Percentiles rank a stretch among this genome's conserved stretches.
Evolutionary conservation across 2,888 invertebrate genomes (phyloP).

Genomic region (Ennomos quercinarius): DNA sequence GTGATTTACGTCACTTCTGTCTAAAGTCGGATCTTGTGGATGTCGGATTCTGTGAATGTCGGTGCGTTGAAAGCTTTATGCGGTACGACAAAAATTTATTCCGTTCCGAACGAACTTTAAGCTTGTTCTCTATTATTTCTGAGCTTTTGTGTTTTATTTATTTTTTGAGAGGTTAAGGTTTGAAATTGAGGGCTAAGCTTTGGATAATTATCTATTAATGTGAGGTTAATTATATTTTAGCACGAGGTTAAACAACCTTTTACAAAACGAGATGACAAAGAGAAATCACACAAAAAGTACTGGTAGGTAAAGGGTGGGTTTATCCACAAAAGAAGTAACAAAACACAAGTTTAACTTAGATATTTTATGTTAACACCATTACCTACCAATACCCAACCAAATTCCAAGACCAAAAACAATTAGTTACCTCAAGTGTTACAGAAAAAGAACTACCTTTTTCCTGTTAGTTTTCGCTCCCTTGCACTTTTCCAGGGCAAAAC

Average conservation of each 20-base stretch:
- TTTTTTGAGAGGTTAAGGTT: constrained; percentile 12
- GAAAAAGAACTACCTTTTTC: constrained; percentile 67
- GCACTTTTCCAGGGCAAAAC: constrained; percentile 71
- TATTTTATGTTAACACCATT: background rate
- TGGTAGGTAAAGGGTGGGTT: too few species aligned
- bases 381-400: constrained; percentile 12
- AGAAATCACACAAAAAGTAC: too few species aligned
- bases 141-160: constrained; percentile 26
- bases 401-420: constrained; percentile 62
- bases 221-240: too few species aligned
- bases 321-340: too few species aligned
- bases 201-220: background rate
- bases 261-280: too few species aligned
- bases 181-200: background rate
- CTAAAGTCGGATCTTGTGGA: constrained; percentile 65
- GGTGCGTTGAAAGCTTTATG: constrained; percentile 81
- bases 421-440: constrained; percentile 67
- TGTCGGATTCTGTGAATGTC: constrained; percentile 71
- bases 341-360: too few species aligned
- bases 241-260: too few species aligned
- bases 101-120: constrained; percentile 72
- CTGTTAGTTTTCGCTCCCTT: constrained; percentile 75
- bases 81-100: constrained; percentile 69
- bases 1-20: constrained; percentile 78
- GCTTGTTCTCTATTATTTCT: constrained; percentile 57